These are phyloP conservation scores for Callaeas wilsoni DNA, from an alignment of 2,113 vertebrate species.

Conservation along the genomic window DNA sequence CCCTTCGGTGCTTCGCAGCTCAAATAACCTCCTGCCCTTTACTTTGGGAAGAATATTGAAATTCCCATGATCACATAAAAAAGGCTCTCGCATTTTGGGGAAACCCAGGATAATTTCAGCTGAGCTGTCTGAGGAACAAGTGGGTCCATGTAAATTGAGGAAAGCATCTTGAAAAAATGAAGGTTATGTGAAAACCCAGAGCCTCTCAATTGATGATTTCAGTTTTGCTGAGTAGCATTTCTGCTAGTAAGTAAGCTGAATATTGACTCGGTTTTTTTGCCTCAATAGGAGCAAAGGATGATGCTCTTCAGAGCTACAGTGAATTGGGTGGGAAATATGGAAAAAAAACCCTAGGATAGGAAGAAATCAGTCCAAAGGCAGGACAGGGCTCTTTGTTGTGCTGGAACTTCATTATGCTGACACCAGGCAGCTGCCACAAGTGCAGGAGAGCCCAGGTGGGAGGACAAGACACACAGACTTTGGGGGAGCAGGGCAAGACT, in stretches of 20 bases:
- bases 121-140: neutral
- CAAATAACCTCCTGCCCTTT: neutral
- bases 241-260: neutral
- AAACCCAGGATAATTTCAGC: neutral
- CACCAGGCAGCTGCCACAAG: neutral
- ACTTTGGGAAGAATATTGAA: neutral
- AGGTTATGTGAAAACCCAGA: neutral
- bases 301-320: neutral
- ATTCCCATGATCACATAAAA: neutral
- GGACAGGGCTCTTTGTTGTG: neutral
- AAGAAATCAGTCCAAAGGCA: neutral
- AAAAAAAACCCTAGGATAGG: fast-evolving
- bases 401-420: neutral
- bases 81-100: neutral
- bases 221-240: neutral
- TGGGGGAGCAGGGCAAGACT: neutral
- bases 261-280: neutral
- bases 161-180: neutral
- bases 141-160: neutral
- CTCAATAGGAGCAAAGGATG: neutral
- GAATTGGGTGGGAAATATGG: neutral
- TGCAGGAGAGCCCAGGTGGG: neutral
- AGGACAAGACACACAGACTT: neutral
- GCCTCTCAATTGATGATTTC: neutral
- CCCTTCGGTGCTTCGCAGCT: fast-evolving